Evolutionary conservation across 2,888 invertebrate genomes (phyloP), one percentile per base, ranked within the genome.

Genomic region (Zonitis immaculata): DNA sequence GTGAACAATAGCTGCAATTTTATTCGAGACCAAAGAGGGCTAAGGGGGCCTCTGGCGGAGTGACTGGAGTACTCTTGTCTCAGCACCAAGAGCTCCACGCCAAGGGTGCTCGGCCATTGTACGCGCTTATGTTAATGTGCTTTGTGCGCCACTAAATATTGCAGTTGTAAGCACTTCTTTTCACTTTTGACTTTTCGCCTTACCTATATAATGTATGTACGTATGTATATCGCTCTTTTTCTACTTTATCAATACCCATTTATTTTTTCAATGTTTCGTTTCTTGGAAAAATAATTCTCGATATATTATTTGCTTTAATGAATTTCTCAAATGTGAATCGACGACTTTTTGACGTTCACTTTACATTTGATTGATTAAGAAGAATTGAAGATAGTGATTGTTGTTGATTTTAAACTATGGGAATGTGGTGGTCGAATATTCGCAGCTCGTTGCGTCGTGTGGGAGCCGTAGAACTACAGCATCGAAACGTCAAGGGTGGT

Each of bases 111-210:
- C 57, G 64, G 61, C 60, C 63, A 69, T 68, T 69, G 69, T 69
- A 35, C 35, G 58, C 59, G 65, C 63, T 67, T 66, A 68, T 68
- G 68, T 64, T 69, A 69, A 70, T 70, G 65, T 66, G 60, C 67
- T 69, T 68, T 69, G 66, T 65, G 60, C 47, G 57, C 58, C 58
- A 56, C 60, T 64, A 63, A 63, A 67, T 66, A 67, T 67, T 68
- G 66, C 68, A 66, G 63, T 63, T 57, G 59, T 61, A 62, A 67
- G 67, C 65, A 64, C 66, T 67, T 67, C 62, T 59, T 58, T 49
- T 58, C 39, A 47, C 49, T 53, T 61, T 64, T 67, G 65, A 66
- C 66, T 66, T 67, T 65, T 62, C 58, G 57, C 58, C 56, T 60
- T 64, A 57, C 55, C n/a, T n/a, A n/a, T n/a, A n/a, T n/a, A n/a